Evolutionary conservation across 2,797 vertebrate species (phyloP).

Genomic region (Trematomus bernacchii): DNA sequence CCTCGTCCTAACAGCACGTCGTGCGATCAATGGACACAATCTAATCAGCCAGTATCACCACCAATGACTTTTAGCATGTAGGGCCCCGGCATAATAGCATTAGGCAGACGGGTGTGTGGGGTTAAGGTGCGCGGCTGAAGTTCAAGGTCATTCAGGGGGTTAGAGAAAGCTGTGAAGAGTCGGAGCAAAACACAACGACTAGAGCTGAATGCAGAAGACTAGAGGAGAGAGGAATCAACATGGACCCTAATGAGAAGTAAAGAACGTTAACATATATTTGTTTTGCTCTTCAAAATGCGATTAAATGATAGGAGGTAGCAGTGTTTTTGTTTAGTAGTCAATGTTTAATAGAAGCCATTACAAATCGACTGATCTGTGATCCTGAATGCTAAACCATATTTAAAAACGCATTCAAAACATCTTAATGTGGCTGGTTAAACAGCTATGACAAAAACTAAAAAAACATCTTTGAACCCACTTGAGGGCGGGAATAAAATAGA

Average conservation of each 20-base stretch:
- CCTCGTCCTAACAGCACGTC: constrained; percentile 73
- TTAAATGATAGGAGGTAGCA: not conserved
- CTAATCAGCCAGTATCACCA: constrained; percentile 83
- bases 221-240: not conserved
- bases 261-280: not conserved
- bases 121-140: constrained; percentile 59
- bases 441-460: no score
- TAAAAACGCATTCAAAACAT: not conserved
- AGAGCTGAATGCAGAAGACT: constrained; percentile 21
- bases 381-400: constrained; percentile 1
- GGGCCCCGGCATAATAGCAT: constrained; percentile 75
- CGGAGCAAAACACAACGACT: constrained; percentile 27
- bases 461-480: no score
- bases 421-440: not conserved
- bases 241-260: not conserved
- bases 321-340: constrained; percentile 25
- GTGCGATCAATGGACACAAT: constrained; percentile 83
- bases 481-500: no score
- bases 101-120: constrained; percentile 63
- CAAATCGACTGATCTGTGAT: constrained; percentile 19
- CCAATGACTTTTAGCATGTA: constrained; percentile 81
- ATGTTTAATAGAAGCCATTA: constrained; percentile 19
- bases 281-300: constrained; percentile 4
- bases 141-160: constrained; percentile 71
- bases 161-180: constrained; percentile 37